A percentile compares a stretch with the other conserved stretches of the same genome.
phyloP scores from a whole-genome alignment of 2,113 vertebrate genomes.

The Bambusicola thoracicus region DNA sequence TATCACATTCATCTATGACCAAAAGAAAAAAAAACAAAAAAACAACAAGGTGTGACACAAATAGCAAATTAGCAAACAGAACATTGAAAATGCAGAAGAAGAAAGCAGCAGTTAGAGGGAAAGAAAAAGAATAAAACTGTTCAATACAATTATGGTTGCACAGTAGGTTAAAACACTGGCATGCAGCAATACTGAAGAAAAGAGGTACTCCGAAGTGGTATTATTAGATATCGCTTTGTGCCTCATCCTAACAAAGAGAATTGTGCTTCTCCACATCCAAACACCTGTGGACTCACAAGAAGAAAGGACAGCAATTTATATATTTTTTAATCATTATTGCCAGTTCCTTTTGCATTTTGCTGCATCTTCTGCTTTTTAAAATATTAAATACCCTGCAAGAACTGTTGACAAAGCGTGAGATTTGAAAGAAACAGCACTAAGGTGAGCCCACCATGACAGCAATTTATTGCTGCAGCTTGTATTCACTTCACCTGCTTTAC shows the following conservation, averaged over 20 bases:
- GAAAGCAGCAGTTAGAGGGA: not conserved
- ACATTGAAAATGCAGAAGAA: not conserved
- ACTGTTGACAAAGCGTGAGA: slow-evolving; percentile 39
- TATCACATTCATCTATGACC: not conserved
- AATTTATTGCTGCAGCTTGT: not conserved
- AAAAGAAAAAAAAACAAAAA: not conserved
- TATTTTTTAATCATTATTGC: slow-evolving; percentile 11
- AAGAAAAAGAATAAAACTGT: not conserved
- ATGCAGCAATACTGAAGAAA: not conserved
- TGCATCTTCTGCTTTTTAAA: slow-evolving; percentile 49
- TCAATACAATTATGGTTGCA: not conserved
- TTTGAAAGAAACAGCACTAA: slow-evolving; percentile 35
- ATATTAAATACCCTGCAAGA: slow-evolving; percentile 61
- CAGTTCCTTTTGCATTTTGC: not conserved
- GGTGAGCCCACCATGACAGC: not conserved
- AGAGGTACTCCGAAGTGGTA: not conserved
- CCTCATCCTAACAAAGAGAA: slow-evolving; percentile 5
- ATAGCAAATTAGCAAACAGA: not conserved
- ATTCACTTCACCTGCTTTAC: not conserved
- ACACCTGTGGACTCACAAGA: not conserved
- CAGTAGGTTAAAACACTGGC: not conserved
- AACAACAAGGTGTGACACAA: not conserved
- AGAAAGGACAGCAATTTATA: slow-evolving; percentile 17
- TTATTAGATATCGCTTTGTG: not conserved
- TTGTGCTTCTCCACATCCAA: not conserved